Evolutionary conservation across 2,113 vertebrate species (phyloP).

Genomic region (Silurus glanis): DNA sequence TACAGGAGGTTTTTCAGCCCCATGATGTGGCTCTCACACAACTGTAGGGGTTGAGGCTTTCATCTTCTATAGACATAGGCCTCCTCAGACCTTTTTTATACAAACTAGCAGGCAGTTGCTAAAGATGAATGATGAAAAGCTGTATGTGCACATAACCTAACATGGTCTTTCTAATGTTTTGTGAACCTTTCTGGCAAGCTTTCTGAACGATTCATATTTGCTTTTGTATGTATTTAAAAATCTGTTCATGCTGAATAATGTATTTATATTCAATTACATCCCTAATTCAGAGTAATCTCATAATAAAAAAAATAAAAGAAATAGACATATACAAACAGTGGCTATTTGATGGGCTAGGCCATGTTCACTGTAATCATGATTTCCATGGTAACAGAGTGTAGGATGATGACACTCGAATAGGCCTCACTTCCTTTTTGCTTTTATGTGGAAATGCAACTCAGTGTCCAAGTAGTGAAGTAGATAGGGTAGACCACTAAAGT

Average conservation of each 20-base stretch:
- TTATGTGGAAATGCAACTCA: conserved; percentile 50
- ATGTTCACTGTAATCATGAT: conserved; percentile 13
- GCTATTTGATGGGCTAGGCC: conserved; percentile 31
- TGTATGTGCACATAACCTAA: not conserved
- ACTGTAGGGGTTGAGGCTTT: not conserved
- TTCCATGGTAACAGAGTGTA: conserved; percentile 50
- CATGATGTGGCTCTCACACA: not conserved
- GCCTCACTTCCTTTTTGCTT: conserved; percentile 30
- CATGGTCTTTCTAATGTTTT: not conserved
- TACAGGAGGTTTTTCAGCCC: not conserved
- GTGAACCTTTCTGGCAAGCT: not conserved
- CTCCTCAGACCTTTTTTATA: not conserved
- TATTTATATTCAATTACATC: not conserved
- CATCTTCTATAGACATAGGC: not conserved
- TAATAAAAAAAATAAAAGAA: not conserved
- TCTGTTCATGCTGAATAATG: not conserved
- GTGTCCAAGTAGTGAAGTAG: conserved; percentile 28
- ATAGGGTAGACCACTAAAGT: conserved; percentile 17
- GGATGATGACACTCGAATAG: conserved; percentile 25
- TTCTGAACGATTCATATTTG: not conserved
- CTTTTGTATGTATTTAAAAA: not conserved
- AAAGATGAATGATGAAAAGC: not conserved
- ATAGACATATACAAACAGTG: not conserved
- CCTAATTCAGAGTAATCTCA: not conserved
- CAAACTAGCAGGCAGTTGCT: not conserved